A percentile compares a stretch with the other conserved stretches of the same genome.
phyloP scores from a whole-genome alignment of 1,140 invertebrate genomes.

The Caenorhabditis brenneri region DNA sequence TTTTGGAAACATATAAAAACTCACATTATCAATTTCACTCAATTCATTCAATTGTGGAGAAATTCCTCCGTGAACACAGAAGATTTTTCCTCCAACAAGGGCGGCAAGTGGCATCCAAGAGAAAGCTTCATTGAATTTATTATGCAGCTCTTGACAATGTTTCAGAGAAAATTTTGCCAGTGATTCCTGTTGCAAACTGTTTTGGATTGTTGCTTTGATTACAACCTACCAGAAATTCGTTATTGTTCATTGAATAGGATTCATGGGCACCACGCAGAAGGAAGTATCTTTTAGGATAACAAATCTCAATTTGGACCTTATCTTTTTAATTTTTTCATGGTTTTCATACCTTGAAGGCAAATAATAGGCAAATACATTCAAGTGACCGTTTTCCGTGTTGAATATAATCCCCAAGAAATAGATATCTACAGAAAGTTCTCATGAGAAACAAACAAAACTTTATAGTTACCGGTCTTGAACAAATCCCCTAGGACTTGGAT shows the following conservation, averaged over 20 bases:
- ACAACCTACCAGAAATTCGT: neutral
- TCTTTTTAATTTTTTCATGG: neutral
- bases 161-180: neutral
- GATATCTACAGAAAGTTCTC: neutral
- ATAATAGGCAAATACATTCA: neutral
- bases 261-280: neutral
- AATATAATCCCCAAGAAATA: slow-evolving; percentile 4
- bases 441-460: neutral
- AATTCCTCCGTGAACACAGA: slow-evolving; percentile 54
- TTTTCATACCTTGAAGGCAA: neutral
- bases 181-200: neutral
- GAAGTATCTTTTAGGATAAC: neutral
- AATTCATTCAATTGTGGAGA: neutral
- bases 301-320: neutral
- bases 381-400: neutral
- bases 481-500: neutral
- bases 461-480: neutral
- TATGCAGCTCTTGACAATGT: neutral
- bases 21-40: neutral
- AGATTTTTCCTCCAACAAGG: slow-evolving; percentile 44
- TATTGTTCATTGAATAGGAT: neutral
- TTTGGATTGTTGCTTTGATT: neutral
- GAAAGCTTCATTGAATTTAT: slow-evolving; percentile 37
- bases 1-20: neutral
- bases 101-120: slow-evolving; percentile 50